A percentile compares a stretch with the other conserved stretches of the same genome.
phyloP scores from a whole-genome alignment of 2,888 invertebrate species.

The Acleris sparsana region DNA sequence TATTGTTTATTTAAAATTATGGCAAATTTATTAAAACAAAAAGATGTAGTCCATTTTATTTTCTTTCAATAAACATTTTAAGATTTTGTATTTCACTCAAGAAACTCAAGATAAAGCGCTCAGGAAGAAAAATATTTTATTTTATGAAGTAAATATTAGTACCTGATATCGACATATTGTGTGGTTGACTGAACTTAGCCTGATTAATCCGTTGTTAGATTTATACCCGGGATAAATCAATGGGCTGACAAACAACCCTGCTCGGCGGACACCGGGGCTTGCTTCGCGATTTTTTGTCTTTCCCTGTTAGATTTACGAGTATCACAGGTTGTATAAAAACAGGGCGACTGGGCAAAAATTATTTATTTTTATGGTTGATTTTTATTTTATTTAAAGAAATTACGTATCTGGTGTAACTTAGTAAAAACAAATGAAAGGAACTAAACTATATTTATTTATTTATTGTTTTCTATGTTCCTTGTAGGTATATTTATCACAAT shows the following conservation, averaged over 20 bases:
- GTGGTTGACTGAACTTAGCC: constrained; percentile 65
- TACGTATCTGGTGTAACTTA: too few species aligned
- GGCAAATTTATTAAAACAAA: too few species aligned
- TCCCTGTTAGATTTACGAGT: constrained; percentile 47
- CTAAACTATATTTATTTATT: too few species aligned
- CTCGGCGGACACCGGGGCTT: constrained; percentile 43
- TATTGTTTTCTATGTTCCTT: too few species aligned
- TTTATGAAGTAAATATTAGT: constrained; percentile 18
- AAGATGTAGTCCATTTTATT: too few species aligned
- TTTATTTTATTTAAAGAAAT: too few species aligned
- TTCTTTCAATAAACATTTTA: too few species aligned
- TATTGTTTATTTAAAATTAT: too few species aligned
- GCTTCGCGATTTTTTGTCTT: constrained; percentile 57
- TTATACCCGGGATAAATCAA: constrained; percentile 78
- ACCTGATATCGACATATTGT: constrained; percentile 56
- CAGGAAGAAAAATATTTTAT: not conserved
- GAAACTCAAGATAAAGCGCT: not conserved
- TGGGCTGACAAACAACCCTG: constrained; percentile 64
- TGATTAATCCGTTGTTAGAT: constrained; percentile 77
- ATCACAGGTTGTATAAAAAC: constrained; percentile 46
- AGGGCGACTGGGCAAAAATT: constrained; percentile 22
- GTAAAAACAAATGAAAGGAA: too few species aligned
- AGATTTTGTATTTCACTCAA: too few species aligned
- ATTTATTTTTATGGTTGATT: too few species aligned
- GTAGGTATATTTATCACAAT: too few species aligned